Evolutionary conservation across 2,113 vertebrate species (phyloP), one percentile per base, ranked within the genome.

Genomic region (Sphyrna mokarran): DNA sequence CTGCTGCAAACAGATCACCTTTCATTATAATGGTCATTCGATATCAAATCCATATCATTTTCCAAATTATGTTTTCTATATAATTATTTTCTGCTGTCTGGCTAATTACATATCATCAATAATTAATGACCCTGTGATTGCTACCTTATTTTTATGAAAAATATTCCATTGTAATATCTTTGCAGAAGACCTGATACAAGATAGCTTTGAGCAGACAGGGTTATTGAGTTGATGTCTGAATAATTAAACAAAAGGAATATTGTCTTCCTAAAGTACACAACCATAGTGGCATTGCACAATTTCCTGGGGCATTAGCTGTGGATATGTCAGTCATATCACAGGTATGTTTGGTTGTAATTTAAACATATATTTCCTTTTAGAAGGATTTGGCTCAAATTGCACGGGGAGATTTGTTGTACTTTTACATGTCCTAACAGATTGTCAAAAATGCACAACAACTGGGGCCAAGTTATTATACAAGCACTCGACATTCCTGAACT

Each of bases 161-260:
- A 63, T 13, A 37, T 69, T 69, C 63, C 66, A 40, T 23, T 18
- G 8, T 7, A 40, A 18, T 94, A 94, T 69, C 54, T 70, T 33
- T 54, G 43, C 8, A 54, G 40, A 72, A 13, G 43, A 72, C 10
- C 94, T 48, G 40, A 95, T 72, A 95, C 40, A 48, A 54, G 40
- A 72, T 20, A 69, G 13, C 76, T 69, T 54, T 95, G 40, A 33
- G 2, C 26, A 95, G 94, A 54, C 94, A 72, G 69, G 26, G 63
- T 40, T 69, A 68, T 40, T 94, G 26, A 94, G 20, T 40, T 26
- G 93, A 70, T 43, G 69, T 6, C 94, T 72, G 26, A 3, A 26
- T 66, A 33, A 72, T 72, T 95, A 48, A 68, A 95, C 94, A 95
- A 95, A 95, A 95, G 43, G 69, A 95, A 95, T 72, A 95, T 70